phyloP scores from a whole-genome alignment of 2,888 invertebrate genomes.

The Netelia inedita region DNA sequence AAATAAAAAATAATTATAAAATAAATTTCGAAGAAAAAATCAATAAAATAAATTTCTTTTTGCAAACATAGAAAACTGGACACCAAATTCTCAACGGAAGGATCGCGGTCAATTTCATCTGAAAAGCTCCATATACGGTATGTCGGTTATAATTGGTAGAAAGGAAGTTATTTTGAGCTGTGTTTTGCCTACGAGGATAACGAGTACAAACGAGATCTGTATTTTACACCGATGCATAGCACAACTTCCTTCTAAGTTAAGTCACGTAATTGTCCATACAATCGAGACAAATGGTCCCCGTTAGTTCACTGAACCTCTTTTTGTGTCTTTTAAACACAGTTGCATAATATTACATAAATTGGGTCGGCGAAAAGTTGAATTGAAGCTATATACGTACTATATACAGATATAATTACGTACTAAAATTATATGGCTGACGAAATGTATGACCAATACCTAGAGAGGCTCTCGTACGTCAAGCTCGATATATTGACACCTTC shows the following conservation, averaged over 20 bases:
- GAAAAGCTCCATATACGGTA: neutral
- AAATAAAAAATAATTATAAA: no score
- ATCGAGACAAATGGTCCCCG: conserved; percentile 66
- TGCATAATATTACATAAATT: conserved; percentile 79
- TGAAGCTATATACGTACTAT: conserved; percentile 17
- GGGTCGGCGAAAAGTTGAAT: conserved; percentile 70
- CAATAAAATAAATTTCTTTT: no score
- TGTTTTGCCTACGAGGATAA: conserved; percentile 21
- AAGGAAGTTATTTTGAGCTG: conserved; percentile 8
- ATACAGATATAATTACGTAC: neutral
- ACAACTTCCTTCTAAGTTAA: conserved; percentile 59
- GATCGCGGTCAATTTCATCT: no score
- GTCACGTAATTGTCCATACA: conserved; percentile 74
- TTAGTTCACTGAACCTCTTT: conserved; percentile 67
- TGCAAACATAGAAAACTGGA: no score
- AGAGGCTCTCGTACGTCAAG: neutral
- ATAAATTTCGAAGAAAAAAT: neutral
- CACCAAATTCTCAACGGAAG: no score
- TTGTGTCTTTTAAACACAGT: conserved; percentile 75
- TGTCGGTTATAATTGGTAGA: conserved; percentile 17
- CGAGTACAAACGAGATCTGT: conserved; percentile 9
- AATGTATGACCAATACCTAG: neutral
- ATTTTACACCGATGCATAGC: conserved; percentile 18
- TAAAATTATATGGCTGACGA: neutral
- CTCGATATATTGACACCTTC: conserved; percentile 34